Evolutionary conservation across 2,113 vertebrate genomes (phyloP).

Genomic region (Plectropomus leopardus): DNA sequence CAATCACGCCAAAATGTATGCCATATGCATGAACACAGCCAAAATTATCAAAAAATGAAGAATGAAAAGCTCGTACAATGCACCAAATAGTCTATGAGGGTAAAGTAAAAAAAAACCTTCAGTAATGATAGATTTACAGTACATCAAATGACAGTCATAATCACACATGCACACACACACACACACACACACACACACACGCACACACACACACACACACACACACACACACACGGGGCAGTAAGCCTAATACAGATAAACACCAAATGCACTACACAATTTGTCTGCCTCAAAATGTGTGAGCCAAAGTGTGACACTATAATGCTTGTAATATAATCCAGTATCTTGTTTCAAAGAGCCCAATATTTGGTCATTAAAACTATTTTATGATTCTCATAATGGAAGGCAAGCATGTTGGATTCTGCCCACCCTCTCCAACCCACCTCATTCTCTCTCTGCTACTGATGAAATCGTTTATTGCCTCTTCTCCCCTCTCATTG

Average conservation of each 20-base stretch:
- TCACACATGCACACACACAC: background rate
- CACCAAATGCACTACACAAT: background rate
- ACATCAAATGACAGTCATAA: background rate
- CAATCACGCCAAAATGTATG: no score
- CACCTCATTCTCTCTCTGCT: conserved; percentile 56
- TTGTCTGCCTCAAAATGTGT: conserved; percentile 30
- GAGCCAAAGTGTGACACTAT: conserved; percentile 54
- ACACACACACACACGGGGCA: background rate
- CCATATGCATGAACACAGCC: no score
- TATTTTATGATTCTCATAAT: conserved; percentile 73
- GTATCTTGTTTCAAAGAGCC: conserved; percentile 71
- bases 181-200: background rate
- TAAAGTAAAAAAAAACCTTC: no score
- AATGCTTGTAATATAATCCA: conserved; percentile 68
- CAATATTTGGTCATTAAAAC: conserved; percentile 77
- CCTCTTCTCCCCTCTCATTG: conserved; percentile 52
- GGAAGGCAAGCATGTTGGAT: conserved; percentile 61
- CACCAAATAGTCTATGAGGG: no score
- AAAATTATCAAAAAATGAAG: no score
- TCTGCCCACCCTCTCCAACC: conserved; percentile 46
- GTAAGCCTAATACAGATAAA: background rate
- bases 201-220: background rate
- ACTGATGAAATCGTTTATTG: conserved; percentile 80
- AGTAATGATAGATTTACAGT: conserved; percentile 4
- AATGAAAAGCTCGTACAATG: no score